Percentiles rank a stretch among this genome's conserved stretches.
These are phyloP conservation scores for Petrocephalus zakoni DNA, from an alignment of 2,113 vertebrate genomes.

Conservation along the genomic window DNA sequence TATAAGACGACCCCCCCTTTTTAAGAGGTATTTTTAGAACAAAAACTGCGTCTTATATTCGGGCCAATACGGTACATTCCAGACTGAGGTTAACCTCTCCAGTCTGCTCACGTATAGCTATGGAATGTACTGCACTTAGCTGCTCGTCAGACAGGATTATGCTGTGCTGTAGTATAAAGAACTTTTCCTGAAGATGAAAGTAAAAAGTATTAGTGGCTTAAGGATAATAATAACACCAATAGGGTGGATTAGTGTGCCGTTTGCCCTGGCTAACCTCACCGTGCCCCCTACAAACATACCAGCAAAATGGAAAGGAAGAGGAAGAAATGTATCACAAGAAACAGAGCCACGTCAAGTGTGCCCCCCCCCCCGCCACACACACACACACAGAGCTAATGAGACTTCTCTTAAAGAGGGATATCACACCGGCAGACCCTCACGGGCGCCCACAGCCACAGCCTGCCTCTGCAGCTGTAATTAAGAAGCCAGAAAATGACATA, in stretches of 20 bases:
- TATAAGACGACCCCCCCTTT: no score
- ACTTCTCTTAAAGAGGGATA: background rate
- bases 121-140: background rate
- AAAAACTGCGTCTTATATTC: no score
- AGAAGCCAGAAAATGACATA: background rate
- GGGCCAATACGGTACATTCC: no score
- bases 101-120: background rate
- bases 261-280: background rate
- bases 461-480: background rate
- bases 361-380: no score
- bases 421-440: background rate
- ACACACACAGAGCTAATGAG: background rate
- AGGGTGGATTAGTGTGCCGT: background rate
- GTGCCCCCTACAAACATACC: background rate
- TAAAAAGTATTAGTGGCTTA: background rate
- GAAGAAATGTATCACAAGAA: background rate
- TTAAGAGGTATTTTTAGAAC: no score
- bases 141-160: background rate
- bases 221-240: background rate
- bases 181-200: background rate
- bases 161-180: background rate
- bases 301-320: background rate
- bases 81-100: background rate
- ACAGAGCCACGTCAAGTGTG: background rate
- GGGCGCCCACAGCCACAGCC: background rate